Conservation (phyloP, 2,113 vertebrate species). For the Oceanites oceanicus region DNA sequence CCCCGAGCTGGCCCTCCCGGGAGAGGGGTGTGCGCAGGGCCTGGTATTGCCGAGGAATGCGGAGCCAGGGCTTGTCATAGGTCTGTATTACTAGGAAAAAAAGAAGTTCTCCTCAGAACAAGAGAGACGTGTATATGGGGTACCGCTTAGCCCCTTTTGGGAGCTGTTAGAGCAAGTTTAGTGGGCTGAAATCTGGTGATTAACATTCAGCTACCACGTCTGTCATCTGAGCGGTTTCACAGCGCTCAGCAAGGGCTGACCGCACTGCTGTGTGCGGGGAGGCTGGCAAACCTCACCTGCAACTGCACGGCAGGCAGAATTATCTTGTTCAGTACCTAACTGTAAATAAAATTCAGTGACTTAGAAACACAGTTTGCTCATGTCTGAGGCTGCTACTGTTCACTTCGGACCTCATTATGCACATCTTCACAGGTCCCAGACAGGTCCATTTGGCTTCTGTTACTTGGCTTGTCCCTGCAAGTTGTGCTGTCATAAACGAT, state of each 20-base stretch:
- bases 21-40: too few species aligned
- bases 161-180: not conserved
- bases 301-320: not conserved
- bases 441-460: not conserved
- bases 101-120: not conserved
- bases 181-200: not conserved
- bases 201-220: not conserved
- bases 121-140: accelerated
- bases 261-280: accelerated
- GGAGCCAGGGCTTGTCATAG: not conserved
- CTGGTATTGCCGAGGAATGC: not conserved
- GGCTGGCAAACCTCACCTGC: not conserved
- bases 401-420: not conserved
- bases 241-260: not conserved
- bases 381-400: not conserved
- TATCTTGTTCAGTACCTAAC: not conserved
- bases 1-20: not conserved
- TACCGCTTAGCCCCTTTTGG: not conserved
- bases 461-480: not conserved
- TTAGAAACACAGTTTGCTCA: not conserved
- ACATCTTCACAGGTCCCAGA: not conserved
- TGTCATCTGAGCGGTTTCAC: not conserved
- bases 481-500: not conserved
- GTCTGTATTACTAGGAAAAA: not conserved
- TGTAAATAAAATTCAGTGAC: not conserved